Evolutionary conservation across 2,888 invertebrate species (phyloP).

Genomic region (Ophioninae sp.): DNA sequence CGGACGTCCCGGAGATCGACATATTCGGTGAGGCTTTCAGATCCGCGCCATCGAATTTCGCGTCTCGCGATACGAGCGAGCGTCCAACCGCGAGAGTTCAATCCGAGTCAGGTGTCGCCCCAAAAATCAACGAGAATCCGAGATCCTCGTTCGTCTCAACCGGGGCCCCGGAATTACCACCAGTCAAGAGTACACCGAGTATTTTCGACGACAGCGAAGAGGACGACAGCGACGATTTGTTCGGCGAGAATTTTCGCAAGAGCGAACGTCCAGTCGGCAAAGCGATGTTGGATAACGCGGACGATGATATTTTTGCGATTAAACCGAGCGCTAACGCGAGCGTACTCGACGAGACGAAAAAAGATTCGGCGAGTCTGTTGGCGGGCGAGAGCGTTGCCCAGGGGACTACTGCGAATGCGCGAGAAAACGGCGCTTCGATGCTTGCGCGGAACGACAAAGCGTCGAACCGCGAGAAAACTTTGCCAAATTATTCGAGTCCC

Average conservation of each 20-base stretch:
- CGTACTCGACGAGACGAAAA: constrained; percentile 62
- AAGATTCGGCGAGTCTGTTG: constrained; percentile 58
- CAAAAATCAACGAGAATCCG: constrained; percentile 1
- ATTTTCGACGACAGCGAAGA: constrained; percentile 75
- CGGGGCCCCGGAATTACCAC: constrained; percentile 28
- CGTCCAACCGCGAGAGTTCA: background rate
- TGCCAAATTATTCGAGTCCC: constrained; percentile 56
- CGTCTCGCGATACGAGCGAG: constrained; percentile 22
- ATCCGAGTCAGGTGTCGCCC: background rate
- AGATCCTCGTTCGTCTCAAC: background rate
- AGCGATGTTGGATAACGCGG: constrained; percentile 46
- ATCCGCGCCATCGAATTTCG: background rate
- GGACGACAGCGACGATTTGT: constrained; percentile 68
- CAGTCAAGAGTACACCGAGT: constrained; percentile 56
- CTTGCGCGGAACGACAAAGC: constrained; percentile 29
- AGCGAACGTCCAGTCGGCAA: constrained; percentile 37
- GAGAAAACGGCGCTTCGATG: constrained; percentile 26
- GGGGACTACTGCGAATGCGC: constrained; percentile 43
- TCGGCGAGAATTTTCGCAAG: constrained; percentile 62
- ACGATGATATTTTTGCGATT: constrained; percentile 60
- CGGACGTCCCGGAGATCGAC: constrained; percentile 53
- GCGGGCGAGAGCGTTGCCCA: constrained; percentile 41
- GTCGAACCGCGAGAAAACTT: constrained; percentile 17
- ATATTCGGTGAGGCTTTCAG: constrained; percentile 56
- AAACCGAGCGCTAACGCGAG: constrained; percentile 41